phyloP scores from a whole-genome alignment of 53 echinoderm and acorn worm genomes.

The Temnopleurus reevesii region DNA sequence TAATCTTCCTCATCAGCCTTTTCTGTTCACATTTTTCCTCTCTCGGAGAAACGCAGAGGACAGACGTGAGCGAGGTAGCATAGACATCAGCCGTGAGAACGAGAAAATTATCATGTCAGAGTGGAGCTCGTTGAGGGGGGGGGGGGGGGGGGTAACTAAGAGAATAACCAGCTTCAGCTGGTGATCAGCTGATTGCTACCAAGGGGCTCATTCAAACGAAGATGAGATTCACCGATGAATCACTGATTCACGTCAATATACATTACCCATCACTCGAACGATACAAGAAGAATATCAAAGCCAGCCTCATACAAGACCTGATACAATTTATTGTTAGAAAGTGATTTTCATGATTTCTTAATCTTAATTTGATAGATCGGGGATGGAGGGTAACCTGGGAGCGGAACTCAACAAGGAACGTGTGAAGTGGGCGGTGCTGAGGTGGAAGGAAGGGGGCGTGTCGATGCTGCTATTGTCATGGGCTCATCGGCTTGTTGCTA shows the following conservation, averaged over 20 bases:
- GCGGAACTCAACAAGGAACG: neutral
- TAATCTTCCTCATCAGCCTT: neutral
- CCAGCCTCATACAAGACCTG: neutral
- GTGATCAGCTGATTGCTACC: slow-evolving; percentile 32
- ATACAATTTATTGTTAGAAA: too few species aligned
- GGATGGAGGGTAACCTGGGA: neutral
- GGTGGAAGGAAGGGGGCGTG: neutral
- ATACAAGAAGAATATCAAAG: neutral
- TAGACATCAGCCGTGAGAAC: neutral
- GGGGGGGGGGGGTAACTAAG: neutral
- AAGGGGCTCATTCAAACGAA: neutral
- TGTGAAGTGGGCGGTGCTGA: neutral
- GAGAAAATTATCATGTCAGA: neutral
- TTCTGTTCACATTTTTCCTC: neutral
- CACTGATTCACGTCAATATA: neutral
- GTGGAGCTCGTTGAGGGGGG: neutral
- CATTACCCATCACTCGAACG: neutral
- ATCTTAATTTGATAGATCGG: neutral
- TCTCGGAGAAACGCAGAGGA: too few species aligned
- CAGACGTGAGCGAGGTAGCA: too few species aligned
- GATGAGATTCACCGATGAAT: neutral
- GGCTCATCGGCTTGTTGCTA: slow-evolving; percentile 30
- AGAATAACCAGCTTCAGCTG: slow-evolving; percentile 22
- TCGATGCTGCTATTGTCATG: neutral
- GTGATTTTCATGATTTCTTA: neutral